Evolutionary conservation across 2,797 vertebrate species (phyloP).

Genomic region (Momotus momota): DNA sequence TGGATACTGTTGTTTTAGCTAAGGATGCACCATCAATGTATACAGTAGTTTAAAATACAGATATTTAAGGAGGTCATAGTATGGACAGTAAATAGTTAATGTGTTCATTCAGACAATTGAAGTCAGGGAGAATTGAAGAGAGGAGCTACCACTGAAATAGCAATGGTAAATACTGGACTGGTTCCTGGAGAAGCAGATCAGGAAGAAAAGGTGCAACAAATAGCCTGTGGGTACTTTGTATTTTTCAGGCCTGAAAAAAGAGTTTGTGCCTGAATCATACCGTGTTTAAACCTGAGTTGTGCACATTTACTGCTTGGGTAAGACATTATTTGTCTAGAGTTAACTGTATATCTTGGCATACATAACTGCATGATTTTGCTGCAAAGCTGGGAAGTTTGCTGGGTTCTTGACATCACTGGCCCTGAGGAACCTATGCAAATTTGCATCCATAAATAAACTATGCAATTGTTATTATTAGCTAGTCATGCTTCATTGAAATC

Average conservation of each 20-base stretch:
- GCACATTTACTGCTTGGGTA: background rate
- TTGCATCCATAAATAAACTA: background rate
- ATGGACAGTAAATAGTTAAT: background rate
- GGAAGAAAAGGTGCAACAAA: background rate
- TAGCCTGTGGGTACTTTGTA: background rate
- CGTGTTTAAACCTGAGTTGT: background rate
- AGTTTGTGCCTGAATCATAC: background rate
- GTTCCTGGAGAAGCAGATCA: background rate
- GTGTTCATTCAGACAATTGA: background rate
- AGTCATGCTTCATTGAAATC: background rate
- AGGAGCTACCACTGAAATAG: background rate
- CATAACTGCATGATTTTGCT: background rate
- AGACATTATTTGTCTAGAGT: background rate
- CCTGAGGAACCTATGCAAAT: background rate
- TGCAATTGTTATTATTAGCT: constrained; percentile 7
- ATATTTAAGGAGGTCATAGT: background rate
- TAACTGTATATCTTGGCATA: background rate
- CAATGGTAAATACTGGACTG: background rate
- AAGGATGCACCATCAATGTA: background rate
- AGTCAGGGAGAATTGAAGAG: background rate
- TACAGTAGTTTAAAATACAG: background rate
- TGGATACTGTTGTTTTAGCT: background rate
- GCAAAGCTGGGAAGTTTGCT: background rate
- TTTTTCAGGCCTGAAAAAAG: background rate
- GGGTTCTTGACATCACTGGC: background rate